Evolutionary conservation across 2,113 vertebrate genomes (phyloP), one percentile per base, ranked within the genome.

Genomic region (Seriola rivoliana): DNA sequence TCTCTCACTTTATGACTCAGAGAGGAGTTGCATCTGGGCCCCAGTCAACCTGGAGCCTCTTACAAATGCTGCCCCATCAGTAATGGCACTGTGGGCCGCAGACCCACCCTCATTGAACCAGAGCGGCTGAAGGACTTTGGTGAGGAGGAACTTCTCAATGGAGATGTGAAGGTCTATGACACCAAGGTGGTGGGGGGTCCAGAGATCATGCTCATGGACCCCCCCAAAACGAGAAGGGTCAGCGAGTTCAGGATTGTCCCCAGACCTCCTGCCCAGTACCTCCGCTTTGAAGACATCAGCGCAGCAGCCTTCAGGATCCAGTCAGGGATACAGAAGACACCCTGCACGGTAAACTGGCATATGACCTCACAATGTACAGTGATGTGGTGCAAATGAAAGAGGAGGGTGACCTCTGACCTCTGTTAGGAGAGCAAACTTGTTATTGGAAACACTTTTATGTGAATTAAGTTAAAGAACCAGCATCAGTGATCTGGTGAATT

Each of bases 51-150:
- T 0, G 62, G 48, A 2, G 29, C 79, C 40, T 67, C 85, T 54
- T 89, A 70, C 57, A 95, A 94, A 78, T 88, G 92, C 0, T 73
- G 70, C 2, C 83, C 67, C 0, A 0, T 95, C 69, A 90, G 87
- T 76, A 97, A 96, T 34, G 96, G 96, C 54, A 81, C 81, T 0
- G 59, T 79, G 36, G 85, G 87, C 17, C 91, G 92, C 70, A 93
- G 91, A 48, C 71, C 93, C 21, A 94, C 94, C 5, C 93, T 96
- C 42, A 97, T 97, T 25, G 94, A 95, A 71, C 97, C 96, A 0
- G 97, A 98, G 72, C 95, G 97, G 50, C 94, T 97, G 80, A 96
- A 96, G 88, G 97, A 96, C 91, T 98, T 97, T 87, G 97, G 95
- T 3, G 97, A 97, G 76, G 97, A 98, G 76, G 96, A 97, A 52